Evolutionary conservation across 1,140 invertebrate genomes (phyloP), one percentile per base, ranked within the genome.

Genomic region (Goniozus legneri): DNA sequence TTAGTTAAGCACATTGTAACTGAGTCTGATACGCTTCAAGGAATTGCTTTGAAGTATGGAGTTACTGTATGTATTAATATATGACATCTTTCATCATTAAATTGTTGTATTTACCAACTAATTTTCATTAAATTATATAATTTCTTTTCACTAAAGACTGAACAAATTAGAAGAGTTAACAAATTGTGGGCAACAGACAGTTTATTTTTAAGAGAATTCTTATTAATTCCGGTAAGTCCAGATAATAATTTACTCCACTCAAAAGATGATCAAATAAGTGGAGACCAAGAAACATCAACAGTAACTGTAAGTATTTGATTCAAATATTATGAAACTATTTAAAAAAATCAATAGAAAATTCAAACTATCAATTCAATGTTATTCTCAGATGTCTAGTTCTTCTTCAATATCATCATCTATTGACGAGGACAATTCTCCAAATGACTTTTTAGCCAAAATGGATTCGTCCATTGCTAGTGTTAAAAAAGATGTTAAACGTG

Each of bases 1-100:
- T 82, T 86, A 58, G 79, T 94, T 45, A 88, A 91, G 70, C 91
- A 95, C 70, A 78, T 77, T 31, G 83, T 96, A 47, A 74, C 81
- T 19, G 82, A 86, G 65, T 83, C 82, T 13, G 93, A 96, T 71
- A 95, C 92, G n/a, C 76, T 96, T 47, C 90, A 93, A 79, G 92
- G 92, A 58, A 86, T 96, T 54, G 90, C 92, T 16, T 79, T 95
- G 21, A 93, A 90, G 81, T 95, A 95, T 78, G 88, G 89, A 65
- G 88, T 91, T 58, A 91, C 91, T 67, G 92, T 95, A 81, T 82
- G 85, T 83, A 57, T 22, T 20, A 27, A 6, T 15, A 50, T 35
- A 43, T 44, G 41, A 39, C 22, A 42, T 46, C 49, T 32, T 33
- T 42, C 7, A 37, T 15, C 22, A 40, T 36, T 30, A 34, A 20